A percentile compares a stretch with the other conserved stretches of the same genome.
These are phyloP conservation scores for Deilephila porcellus DNA, from an alignment of 2,888 invertebrate genomes.

Conservation along the genomic window DNA sequence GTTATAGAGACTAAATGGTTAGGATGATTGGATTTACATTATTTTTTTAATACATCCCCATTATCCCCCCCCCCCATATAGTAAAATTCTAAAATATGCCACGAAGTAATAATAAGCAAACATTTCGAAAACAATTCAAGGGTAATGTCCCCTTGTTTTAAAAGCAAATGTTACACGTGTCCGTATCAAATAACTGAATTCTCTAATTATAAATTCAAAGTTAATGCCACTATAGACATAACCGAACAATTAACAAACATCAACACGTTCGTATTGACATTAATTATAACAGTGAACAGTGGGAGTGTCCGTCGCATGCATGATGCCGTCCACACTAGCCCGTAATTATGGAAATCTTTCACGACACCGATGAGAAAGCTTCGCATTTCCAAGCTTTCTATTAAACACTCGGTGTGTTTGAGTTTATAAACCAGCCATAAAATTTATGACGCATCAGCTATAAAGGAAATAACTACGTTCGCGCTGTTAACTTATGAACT, in stretches of 20 bases:
- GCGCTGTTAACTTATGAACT: neutral
- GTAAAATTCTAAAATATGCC: no score
- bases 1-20: no score
- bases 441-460: neutral
- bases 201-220: conserved; percentile 11
- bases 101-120: neutral
- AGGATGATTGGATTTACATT: no score
- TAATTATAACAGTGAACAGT: conserved; percentile 25
- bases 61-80: no score
- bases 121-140: neutral
- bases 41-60: no score
- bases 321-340: conserved; percentile 32
- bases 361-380: conserved; percentile 45
- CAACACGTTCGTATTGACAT: conserved; percentile 21
- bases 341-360: conserved; percentile 45
- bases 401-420: conserved; percentile 9
- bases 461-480: neutral
- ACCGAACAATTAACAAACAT: conserved; percentile 16
- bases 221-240: conserved; percentile 12
- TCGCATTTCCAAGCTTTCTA: conserved; percentile 31
- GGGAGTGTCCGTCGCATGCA: conserved; percentile 15
- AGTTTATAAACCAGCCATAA: conserved; percentile 11
- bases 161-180: conserved; percentile 16
- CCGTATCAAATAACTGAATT: neutral
- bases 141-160: neutral